Percentiles rank a stretch among this genome's conserved stretches.
Conservation (phyloP, 2,888 invertebrate species). For the Philopedon plagiatum region DNA sequence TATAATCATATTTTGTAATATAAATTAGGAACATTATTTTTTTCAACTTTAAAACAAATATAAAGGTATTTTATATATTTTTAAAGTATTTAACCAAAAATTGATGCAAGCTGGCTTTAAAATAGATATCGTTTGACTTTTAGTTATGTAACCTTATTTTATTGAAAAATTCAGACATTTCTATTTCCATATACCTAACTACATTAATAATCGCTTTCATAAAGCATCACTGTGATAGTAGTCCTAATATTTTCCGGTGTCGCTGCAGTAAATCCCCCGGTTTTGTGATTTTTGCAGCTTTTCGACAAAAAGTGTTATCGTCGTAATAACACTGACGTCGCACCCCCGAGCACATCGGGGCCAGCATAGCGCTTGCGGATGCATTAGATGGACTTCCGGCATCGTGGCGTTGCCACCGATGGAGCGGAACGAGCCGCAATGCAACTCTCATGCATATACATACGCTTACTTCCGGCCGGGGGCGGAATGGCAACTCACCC, state of each 20-base stretch:
- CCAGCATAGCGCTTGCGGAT: slow-evolving; percentile 67
- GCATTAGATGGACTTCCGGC: slow-evolving; percentile 76
- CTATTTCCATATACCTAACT: too few species aligned
- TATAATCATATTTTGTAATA: too few species aligned
- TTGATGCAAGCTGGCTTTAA: too few species aligned
- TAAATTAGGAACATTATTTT: too few species aligned
- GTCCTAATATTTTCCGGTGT: slow-evolving; percentile 18
- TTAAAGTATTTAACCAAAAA: too few species aligned
- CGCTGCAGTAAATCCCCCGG: neutral
- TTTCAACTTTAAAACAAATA: too few species aligned
- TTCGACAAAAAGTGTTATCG: slow-evolving; percentile 32
- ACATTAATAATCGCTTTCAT: too few species aligned
- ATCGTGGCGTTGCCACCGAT: slow-evolving; percentile 63
- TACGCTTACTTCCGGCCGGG: slow-evolving; percentile 61
- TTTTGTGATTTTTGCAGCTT: slow-evolving; percentile 26
- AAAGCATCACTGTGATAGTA: too few species aligned
- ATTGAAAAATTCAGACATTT: too few species aligned
- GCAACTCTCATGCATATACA: slow-evolving; percentile 69
- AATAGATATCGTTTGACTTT: too few species aligned
- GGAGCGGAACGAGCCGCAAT: slow-evolving; percentile 67
- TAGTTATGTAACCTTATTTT: too few species aligned
- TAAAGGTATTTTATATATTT: too few species aligned
- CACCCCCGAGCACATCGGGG: slow-evolving; percentile 32
- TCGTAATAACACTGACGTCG: slow-evolving; percentile 30
- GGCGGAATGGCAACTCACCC: slow-evolving; percentile 28